These are phyloP conservation scores for Castor canadensis DNA, from an alignment of 2,113 vertebrate species.

Conservation along the genomic window DNA sequence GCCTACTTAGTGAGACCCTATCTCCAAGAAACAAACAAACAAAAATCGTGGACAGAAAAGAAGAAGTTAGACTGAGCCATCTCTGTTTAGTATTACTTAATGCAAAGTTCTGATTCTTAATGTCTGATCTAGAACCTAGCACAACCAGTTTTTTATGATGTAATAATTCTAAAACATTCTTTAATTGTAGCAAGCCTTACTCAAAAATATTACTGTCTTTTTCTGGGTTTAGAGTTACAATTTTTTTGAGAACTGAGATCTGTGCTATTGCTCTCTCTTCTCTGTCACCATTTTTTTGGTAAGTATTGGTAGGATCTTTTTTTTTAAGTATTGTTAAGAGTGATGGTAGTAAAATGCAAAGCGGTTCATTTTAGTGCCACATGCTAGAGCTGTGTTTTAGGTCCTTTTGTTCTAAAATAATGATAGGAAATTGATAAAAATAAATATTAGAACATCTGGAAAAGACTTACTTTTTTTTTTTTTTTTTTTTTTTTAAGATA, in stretches of 20 bases:
- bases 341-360: slow-evolving; percentile 51
- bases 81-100: slow-evolving; percentile 19
- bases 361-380: slow-evolving; percentile 44
- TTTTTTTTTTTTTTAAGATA: too few species aligned
- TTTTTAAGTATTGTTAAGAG: too few species aligned
- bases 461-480: too few species aligned
- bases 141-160: slow-evolving; percentile 49
- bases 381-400: slow-evolving; percentile 12
- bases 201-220: slow-evolving; percentile 42
- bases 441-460: too few species aligned
- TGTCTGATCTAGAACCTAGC: slow-evolving; percentile 39
- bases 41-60: not conserved
- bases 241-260: slow-evolving; percentile 48
- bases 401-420: slow-evolving; percentile 18
- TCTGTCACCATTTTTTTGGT: too few species aligned
- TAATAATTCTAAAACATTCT: slow-evolving; percentile 39
- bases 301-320: too few species aligned
- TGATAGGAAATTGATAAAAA: slow-evolving; percentile 43
- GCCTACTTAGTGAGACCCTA: too few species aligned
- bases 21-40: not conserved
- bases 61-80: slow-evolving; percentile 38
- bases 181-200: slow-evolving; percentile 32
- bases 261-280: not conserved
- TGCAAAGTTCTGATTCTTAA: slow-evolving; percentile 19
- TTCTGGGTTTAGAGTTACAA: slow-evolving; percentile 18